Percentiles rank a stretch among this genome's conserved stretches.
Evolutionary conservation across 2,888 invertebrate species (phyloP).

Genomic region (Endomychus coccineus): DNA sequence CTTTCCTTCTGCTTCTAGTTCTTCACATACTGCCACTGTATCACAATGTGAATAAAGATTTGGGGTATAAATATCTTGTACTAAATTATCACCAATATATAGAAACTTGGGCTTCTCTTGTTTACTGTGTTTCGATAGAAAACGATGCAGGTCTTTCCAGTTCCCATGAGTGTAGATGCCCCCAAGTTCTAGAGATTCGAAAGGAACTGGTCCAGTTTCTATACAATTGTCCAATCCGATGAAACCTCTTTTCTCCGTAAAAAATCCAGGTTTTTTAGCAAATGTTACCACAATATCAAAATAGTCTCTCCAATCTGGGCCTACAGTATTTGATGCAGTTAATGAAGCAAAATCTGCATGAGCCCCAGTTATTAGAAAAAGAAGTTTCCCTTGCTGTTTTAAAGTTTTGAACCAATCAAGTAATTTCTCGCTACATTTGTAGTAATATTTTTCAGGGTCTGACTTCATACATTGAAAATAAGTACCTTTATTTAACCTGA

Average conservation of each 20-base stretch:
- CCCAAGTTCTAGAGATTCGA: constrained; percentile 44
- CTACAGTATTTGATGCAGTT: constrained; percentile 55
- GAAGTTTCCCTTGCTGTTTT: constrained; percentile 46
- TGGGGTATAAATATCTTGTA: constrained; percentile 69
- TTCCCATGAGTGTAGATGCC: constrained; percentile 54
- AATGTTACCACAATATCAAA: constrained; percentile 51
- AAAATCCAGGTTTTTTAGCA: constrained; percentile 70
- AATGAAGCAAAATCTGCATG: constrained; percentile 61
- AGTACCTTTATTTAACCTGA: constrained; percentile 48
- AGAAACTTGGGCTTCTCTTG: constrained; percentile 50
- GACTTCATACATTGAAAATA: constrained; percentile 56
- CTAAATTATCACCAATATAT: constrained; percentile 70
- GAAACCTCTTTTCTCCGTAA: constrained; percentile 52
- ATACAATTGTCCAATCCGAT: constrained; percentile 41
- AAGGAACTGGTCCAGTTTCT: constrained; percentile 39
- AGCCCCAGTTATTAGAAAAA: constrained; percentile 67
- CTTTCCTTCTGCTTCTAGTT: constrained; percentile 56
- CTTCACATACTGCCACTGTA: constrained; percentile 62
- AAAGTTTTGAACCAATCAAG: constrained; percentile 54
- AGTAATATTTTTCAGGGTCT: constrained; percentile 53
- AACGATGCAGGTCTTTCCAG: constrained; percentile 49
- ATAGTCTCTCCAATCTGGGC: constrained; percentile 53
- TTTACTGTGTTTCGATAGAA: constrained; percentile 41
- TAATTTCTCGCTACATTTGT: constrained; percentile 48
- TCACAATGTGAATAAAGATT: constrained; percentile 52